Conservation (phyloP, 1,140 invertebrate genomes). For the Drosophila arizonae region DNA sequence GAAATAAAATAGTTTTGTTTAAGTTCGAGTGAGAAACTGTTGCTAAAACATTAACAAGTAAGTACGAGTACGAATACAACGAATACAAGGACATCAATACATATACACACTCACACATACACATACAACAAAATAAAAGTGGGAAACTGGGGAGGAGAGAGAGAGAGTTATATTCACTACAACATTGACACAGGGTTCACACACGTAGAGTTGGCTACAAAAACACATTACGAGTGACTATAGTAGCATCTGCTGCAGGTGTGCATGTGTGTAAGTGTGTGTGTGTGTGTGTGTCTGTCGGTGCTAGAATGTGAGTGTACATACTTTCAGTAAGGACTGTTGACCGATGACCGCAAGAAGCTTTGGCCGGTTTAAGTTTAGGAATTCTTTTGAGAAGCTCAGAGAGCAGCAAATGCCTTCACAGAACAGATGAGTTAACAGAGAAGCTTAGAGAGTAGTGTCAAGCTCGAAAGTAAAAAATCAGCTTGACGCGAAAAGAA, state of each 20-base stretch:
- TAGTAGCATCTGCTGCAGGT: slow-evolving; percentile 23
- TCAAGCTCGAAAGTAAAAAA: too few relatives aligned
- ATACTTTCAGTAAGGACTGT: not conserved
- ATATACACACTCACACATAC: not conserved
- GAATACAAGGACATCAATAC: not conserved
- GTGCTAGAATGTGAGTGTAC: too few relatives aligned
- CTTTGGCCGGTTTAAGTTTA: too few relatives aligned
- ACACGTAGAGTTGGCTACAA: slow-evolving; percentile 32
- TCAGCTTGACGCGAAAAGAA: too few relatives aligned
- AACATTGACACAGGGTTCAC: slow-evolving; percentile 15
- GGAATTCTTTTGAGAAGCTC: too few relatives aligned
- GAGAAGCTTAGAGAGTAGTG: too few relatives aligned
- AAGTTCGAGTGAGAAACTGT: slow-evolving; percentile 32
- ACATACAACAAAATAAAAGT: not conserved
- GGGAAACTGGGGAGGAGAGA: not conserved
- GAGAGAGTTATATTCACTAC: slow-evolving; percentile 20
- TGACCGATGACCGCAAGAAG: slow-evolving; percentile 5
- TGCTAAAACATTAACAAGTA: slow-evolving; percentile 40
- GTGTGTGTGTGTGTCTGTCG: not conserved
- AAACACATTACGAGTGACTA: slow-evolving; percentile 41
- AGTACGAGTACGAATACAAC: slow-evolving; percentile 9
- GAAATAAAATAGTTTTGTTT: slow-evolving; percentile 20
- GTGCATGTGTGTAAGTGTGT: slow-evolving; percentile 6
- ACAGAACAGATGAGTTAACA: not conserved
- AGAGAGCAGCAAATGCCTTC: not conserved